phyloP scores from a whole-genome alignment of 2,888 invertebrate genomes.

The Caenorhabditis sinica region DNA sequence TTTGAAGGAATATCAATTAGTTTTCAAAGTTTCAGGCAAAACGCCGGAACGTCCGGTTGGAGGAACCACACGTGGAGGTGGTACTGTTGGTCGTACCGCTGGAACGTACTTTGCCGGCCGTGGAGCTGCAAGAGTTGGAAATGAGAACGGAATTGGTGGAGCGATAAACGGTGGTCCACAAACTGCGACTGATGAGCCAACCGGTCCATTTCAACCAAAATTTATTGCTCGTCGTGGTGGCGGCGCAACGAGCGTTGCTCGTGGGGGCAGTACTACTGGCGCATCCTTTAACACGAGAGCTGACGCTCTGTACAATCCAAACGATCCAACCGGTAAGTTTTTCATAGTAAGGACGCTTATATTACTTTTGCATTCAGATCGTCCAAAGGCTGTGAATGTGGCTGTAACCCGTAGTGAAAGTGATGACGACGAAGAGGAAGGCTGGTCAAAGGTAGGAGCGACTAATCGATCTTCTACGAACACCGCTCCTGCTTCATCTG shows the following conservation, averaged over 20 bases:
- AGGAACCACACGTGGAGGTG: conserved; percentile 40
- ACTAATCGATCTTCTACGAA: conserved; percentile 19
- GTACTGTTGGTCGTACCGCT: conserved; percentile 35
- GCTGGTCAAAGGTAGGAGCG: conserved; percentile 58
- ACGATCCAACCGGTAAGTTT: conserved; percentile 57
- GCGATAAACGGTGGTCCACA: conserved; percentile 14
- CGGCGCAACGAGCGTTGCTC: conserved; percentile 65
- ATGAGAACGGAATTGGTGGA: conserved; percentile 46
- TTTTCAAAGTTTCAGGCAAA: conserved; percentile 22
- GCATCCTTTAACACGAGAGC: conserved; percentile 75
- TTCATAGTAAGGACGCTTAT: conserved; percentile 1
- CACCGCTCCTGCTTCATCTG: conserved; percentile 32
- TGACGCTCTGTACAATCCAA: conserved; percentile 75
- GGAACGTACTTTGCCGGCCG: conserved; percentile 35
- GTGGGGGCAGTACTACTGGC: conserved; percentile 72
- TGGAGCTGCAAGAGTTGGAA: conserved; percentile 47
- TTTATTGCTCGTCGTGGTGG: conserved; percentile 68
- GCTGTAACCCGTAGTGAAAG: conserved; percentile 47
- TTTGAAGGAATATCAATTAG: neutral
- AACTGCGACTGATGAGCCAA: conserved; percentile 25
- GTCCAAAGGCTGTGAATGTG: conserved; percentile 43
- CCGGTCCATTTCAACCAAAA: conserved; percentile 30
- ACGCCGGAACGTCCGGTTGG: conserved; percentile 47
- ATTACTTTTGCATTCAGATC: conserved; percentile 45
- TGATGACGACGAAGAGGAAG: conserved; percentile 58